Base-by-base conservation (phyloP, 2,113 vertebrate genomes). In the Dunckerocampus dactyliophorus region DNA sequence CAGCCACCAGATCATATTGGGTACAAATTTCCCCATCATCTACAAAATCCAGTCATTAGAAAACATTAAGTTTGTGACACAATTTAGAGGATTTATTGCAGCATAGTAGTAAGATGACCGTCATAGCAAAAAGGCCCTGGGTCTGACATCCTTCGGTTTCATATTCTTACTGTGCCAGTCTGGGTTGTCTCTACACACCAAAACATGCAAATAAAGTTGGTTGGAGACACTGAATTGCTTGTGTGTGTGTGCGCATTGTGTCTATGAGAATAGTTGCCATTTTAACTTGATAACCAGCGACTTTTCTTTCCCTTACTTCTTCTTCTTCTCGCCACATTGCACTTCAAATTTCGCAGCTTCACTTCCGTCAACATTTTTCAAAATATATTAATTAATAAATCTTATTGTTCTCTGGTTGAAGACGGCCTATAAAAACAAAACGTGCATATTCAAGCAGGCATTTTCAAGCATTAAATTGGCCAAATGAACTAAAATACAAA, bases 1-100 rank as follows among this genome's bases (percentile, higher is more conserved):
- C 53, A 55, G 37, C 31, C 53, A 55, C 31, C 28, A 37, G 53
- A 37, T 55, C 13, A 46, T 48, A 55, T 14, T 62, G n/a, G 31
- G 43, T 31, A 31, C 47, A 50, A 24, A 11, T 39, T 28, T 47
- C 17, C 47, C 7, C 45, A 60, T 55, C 45, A 37, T 56, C 15
- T 46, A 49, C 53, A 31, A 56, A 15, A 50, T 37, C 47, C 21
- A 59, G 9, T 21, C 43, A 21, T 42, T 22, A 48, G 13, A 28
- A 55, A 55, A 55, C 31, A 37, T n/a, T 37, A 34, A 11, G 31
- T 19, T 37, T 55, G 34, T 19, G 53, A 16, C 17, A n/a, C 10
- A 54, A 54, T 37, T 54, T 19, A 54, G 11, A 34, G n/a, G 28
- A 54, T 19, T 31, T 31, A 53, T 17, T 28, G 50, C 2, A 28